phyloP scores from a whole-genome alignment of 2,888 invertebrate species.

The Digitonthophagus gazella region DNA sequence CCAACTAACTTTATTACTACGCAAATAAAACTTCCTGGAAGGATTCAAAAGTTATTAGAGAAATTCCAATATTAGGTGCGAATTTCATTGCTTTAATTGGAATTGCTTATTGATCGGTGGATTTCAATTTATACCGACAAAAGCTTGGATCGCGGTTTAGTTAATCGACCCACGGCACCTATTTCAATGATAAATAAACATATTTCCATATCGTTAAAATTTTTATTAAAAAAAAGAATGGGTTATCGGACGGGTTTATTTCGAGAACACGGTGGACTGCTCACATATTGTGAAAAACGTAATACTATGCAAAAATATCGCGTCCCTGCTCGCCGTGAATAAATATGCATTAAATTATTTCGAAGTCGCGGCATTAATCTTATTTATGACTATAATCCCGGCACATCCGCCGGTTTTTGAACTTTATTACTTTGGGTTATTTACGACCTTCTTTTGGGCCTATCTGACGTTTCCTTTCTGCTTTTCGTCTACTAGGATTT shows the following conservation, averaged over 20 bases:
- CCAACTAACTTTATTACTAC: background rate
- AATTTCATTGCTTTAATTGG: background rate
- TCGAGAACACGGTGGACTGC: background rate
- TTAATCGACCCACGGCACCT: background rate
- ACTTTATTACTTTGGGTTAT: conserved; percentile 13
- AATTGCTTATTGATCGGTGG: background rate
- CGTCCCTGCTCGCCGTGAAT: conserved; percentile 1
- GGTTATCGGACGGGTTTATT: background rate
- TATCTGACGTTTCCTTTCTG: background rate
- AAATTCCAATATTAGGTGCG: background rate
- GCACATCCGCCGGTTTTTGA: conserved; percentile 13
- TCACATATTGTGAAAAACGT: conserved; percentile 12
- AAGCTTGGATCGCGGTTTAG: background rate
- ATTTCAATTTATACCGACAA: background rate
- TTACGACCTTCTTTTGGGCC: background rate
- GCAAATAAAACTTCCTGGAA: background rate
- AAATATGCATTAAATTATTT: conserved; percentile 18
- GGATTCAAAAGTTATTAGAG: background rate
- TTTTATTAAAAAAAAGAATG: background rate
- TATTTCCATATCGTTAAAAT: background rate
- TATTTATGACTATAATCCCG: conserved; percentile 14
- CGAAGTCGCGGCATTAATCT: conserved; percentile 17
- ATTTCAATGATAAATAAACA: background rate
- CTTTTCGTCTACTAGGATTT: background rate
- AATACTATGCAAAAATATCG: conserved; percentile 13